These are phyloP conservation scores for Oncopodura yosiiana DNA, from an alignment of 1,140 invertebrate species.

Conservation along the genomic window DNA sequence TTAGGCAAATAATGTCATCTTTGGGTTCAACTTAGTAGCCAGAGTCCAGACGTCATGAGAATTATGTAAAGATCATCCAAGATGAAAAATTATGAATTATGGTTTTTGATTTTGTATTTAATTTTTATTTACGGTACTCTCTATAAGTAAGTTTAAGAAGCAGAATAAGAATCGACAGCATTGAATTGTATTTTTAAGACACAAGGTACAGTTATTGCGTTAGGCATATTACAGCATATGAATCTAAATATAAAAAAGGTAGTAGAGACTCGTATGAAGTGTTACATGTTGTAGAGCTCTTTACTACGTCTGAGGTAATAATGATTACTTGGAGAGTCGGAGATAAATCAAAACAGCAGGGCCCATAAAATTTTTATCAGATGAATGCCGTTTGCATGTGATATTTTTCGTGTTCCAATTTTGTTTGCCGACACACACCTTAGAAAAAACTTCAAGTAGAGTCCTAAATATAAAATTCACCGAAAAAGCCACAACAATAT, in stretches of 20 bases:
- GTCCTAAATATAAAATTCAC: too few relatives aligned
- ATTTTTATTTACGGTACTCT: too few relatives aligned
- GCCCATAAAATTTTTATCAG: slow-evolving; percentile 31
- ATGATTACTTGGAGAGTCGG: slow-evolving; percentile 26
- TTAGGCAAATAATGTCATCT: too few relatives aligned
- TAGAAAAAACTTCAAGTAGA: too few relatives aligned
- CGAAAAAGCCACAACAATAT: too few relatives aligned
- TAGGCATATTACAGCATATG: not conserved
- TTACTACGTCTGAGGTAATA: slow-evolving; percentile 4
- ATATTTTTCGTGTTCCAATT: slow-evolving; percentile 30
- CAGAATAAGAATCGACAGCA: not conserved
- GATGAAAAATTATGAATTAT: too few relatives aligned
- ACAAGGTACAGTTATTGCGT: not conserved
- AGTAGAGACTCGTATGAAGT: not conserved
- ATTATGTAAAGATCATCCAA: too few relatives aligned
- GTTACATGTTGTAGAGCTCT: not conserved
- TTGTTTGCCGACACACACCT: slow-evolving; percentile 23
- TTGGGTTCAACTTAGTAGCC: too few relatives aligned
- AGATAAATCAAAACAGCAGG: slow-evolving; percentile 31
- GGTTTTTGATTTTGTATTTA: too few relatives aligned
- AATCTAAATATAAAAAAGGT: not conserved
- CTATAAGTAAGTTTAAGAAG: not conserved
- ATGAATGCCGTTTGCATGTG: slow-evolving; percentile 26
- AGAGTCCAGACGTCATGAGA: too few relatives aligned
- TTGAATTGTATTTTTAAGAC: not conserved